phyloP scores from a whole-genome alignment of 1,140 invertebrate genomes.

The Pygmarrhopalites habei region DNA sequence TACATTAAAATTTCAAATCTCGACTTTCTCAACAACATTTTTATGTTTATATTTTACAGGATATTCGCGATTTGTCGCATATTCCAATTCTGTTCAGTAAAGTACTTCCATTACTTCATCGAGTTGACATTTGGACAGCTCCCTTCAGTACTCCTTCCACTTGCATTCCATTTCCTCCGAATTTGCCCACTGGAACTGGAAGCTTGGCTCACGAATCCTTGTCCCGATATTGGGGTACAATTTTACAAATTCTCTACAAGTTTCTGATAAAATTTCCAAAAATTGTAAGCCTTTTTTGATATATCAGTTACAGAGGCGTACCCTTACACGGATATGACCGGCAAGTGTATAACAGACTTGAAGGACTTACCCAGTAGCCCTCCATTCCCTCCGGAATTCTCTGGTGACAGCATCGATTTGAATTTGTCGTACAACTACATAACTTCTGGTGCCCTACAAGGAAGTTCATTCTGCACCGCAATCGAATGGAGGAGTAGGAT shows the following conservation, averaged over 20 bases:
- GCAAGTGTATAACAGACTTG: conserved; percentile 24
- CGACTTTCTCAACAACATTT: no score
- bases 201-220: conserved; percentile 17
- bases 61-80: conserved; percentile 29
- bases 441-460: conserved; percentile 1
- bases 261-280: neutral
- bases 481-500: conserved; percentile 19
- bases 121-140: conserved; percentile 27
- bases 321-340: conserved; percentile 3
- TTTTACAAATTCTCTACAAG: neutral
- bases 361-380: conserved; percentile 13
- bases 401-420: conserved; percentile 5
- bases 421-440: conserved; percentile 35
- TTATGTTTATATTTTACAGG: no score
- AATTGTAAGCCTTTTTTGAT: neutral
- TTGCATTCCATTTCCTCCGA: neutral
- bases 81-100: conserved; percentile 24
- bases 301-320: conserved; percentile 3
- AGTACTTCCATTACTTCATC: conserved; percentile 17
- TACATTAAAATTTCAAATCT: no score
- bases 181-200: neutral
- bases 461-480: neutral
- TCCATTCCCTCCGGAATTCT: conserved; percentile 7
- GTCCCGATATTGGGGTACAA: conserved; percentile 11
- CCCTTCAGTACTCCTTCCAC: conserved; percentile 10